A percentile compares a stretch with the other conserved stretches of the same genome.
Evolutionary conservation across 1,140 invertebrate genomes (phyloP).

Genomic region (Epicauta chinensis): DNA sequence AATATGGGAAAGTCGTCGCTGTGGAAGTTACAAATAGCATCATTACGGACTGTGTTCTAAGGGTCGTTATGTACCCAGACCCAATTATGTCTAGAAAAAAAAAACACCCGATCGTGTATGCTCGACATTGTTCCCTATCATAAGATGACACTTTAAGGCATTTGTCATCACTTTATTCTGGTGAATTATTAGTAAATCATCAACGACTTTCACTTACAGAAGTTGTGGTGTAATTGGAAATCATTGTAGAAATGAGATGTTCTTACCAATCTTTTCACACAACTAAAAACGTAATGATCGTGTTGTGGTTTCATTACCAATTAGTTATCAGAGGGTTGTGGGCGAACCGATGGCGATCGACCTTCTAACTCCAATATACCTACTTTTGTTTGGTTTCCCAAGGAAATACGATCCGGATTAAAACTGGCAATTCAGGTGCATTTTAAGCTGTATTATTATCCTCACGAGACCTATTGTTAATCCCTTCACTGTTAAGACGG

Average conservation of each 20-base stretch:
- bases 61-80: slow-evolving; percentile 9
- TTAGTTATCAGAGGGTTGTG: too few relatives aligned
- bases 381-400: too few relatives aligned
- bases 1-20: slow-evolving; percentile 10
- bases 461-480: slow-evolving; percentile 9
- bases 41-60: slow-evolving; percentile 11
- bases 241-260: too few relatives aligned
- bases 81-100: slow-evolving; percentile 6
- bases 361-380: too few relatives aligned
- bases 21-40: slow-evolving; percentile 12
- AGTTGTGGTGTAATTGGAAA: too few relatives aligned
- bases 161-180: slow-evolving; percentile 11
- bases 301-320: too few relatives aligned
- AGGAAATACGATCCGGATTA: slow-evolving; percentile 2
- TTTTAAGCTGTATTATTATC: slow-evolving; percentile 15
- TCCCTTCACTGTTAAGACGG: slow-evolving; percentile 13
- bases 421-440: slow-evolving; percentile 15
- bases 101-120: too few relatives aligned
- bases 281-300: too few relatives aligned
- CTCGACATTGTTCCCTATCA: slow-evolving; percentile 3
- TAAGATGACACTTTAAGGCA: slow-evolving; percentile 11
- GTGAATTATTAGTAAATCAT: too few relatives aligned
- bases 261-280: too few relatives aligned
- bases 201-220: too few relatives aligned
- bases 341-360: too few relatives aligned